Base-by-base conservation (phyloP, 1,140 invertebrate genomes). In the Euura lappo region DNA sequence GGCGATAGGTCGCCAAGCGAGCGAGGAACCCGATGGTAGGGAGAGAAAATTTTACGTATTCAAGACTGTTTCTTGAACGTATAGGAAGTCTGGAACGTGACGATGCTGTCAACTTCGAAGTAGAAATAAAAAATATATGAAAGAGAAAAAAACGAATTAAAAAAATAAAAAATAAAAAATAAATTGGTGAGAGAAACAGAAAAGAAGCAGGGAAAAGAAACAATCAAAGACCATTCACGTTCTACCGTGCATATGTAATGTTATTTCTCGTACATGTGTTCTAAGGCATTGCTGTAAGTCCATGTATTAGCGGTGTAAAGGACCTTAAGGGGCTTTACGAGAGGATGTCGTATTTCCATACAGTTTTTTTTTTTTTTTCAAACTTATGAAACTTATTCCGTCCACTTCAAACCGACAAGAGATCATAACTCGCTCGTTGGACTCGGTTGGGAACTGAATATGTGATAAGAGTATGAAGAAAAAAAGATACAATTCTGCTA, bases 41-140 rank as follows among this genome's bases (percentile, higher is more conserved):
- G 28, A 28, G 28, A 28, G 28, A 28, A 28, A 28, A 28, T 60
- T 60, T 60, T 60, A 4, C 51, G 51, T 60, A 60, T 60, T 60
- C 51, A 60, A 60, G 51, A 60, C 4, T 8, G 51, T 60, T 11
- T 51, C 6, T 51, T 7, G 6, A 51, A 51, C 47, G 73, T 70
- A 79, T 83, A 85, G 83, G 83, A 85, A 85, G 83, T 82, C 78
- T 79, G 72, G 74, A 82, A 84, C 83, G 83, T 85, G 83, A 82
- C 82, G 78, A 71, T 64, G 76, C 73, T 84, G 74, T 78, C 74
- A 78, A 83, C 80, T 77, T 60, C 69, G 74, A 68, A 51, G 74
- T 79, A 83, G 79, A 83, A 82, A 84, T 79, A 73, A 84, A 78
- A n/a, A 11, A n/a, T 60, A 60, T 60, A 60, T 60, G 51, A 60